phyloP scores from a whole-genome alignment of 2,888 invertebrate species.

The Ormyrus labotus region DNA sequence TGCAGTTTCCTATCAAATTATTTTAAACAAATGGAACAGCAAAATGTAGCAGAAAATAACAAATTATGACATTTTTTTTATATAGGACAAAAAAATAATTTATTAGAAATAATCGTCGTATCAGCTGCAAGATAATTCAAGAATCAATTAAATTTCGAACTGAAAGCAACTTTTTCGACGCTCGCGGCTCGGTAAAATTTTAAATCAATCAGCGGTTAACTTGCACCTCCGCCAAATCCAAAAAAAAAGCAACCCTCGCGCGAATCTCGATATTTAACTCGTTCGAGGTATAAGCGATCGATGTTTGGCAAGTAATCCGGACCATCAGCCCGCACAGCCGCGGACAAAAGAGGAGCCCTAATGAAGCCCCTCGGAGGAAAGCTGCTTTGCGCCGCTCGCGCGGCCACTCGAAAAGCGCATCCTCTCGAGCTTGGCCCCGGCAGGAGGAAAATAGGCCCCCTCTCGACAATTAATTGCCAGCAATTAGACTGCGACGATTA shows the following conservation, averaged over 20 bases:
- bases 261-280: neutral
- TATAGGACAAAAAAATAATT: too few species aligned
- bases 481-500: constrained; percentile 52
- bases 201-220: constrained; percentile 25
- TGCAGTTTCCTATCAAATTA: too few species aligned
- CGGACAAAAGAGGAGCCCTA: neutral
- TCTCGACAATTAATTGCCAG: constrained; percentile 42
- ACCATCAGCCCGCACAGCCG: too few species aligned
- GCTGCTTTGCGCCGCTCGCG: neutral
- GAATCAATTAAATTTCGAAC: constrained; percentile 39
- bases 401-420: neutral
- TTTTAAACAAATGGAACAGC: too few species aligned
- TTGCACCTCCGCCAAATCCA: neutral
- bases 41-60: too few species aligned
- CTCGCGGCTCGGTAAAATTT: constrained; percentile 9
- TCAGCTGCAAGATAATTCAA: constrained; percentile 1
- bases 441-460: constrained; percentile 1
- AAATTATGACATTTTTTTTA: too few species aligned
- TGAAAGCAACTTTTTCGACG: constrained; percentile 40
- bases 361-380: neutral
- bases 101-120: neutral
- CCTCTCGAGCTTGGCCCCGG: neutral
- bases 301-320: too few species aligned
- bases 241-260: neutral
- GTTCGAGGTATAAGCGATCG: too few species aligned